These are phyloP conservation scores for Volucella bombylans DNA, from an alignment of 2,888 invertebrate species.

Conservation along the genomic window DNA sequence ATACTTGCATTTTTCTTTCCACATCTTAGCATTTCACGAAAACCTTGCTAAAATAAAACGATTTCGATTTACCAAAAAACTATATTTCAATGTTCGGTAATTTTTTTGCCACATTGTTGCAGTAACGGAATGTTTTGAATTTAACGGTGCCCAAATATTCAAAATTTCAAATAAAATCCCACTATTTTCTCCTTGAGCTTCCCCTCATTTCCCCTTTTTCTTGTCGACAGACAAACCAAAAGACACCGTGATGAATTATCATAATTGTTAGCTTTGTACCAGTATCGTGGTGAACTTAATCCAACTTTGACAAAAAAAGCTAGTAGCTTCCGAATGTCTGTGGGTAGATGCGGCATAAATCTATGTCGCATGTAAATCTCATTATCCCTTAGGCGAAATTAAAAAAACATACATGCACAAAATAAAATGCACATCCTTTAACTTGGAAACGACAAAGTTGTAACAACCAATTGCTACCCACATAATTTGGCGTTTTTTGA, in stretches of 20 bases:
- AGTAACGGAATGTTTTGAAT: no score
- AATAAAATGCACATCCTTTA: conserved; percentile 31
- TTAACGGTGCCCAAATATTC: neutral
- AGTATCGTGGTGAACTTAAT: conserved; percentile 25
- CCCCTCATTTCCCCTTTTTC: conserved; percentile 10
- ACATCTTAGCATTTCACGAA: no score
- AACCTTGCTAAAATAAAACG: no score
- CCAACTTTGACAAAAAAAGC: conserved; percentile 29
- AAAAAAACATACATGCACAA: conserved; percentile 27
- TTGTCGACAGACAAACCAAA: neutral
- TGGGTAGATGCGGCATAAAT: conserved; percentile 57
- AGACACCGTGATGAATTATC: neutral
- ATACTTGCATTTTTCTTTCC: no score
- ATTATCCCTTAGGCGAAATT: conserved; percentile 53
- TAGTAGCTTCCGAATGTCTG: conserved; percentile 40
- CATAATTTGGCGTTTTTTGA: no score
- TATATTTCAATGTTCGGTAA: no score
- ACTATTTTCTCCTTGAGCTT: conserved; percentile 16
- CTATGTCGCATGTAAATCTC: conserved; percentile 59
- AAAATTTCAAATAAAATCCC: neutral
- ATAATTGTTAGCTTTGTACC: conserved; percentile 24
- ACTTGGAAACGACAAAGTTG: conserved; percentile 5
- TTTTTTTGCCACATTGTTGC: no score
- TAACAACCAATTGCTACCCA: conserved; percentile 41
- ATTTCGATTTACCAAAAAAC: no score